Percentiles rank a stretch among this genome's conserved stretches.
Conservation (phyloP, 1,140 invertebrate genomes). For the Drosophila setifemur region DNA sequence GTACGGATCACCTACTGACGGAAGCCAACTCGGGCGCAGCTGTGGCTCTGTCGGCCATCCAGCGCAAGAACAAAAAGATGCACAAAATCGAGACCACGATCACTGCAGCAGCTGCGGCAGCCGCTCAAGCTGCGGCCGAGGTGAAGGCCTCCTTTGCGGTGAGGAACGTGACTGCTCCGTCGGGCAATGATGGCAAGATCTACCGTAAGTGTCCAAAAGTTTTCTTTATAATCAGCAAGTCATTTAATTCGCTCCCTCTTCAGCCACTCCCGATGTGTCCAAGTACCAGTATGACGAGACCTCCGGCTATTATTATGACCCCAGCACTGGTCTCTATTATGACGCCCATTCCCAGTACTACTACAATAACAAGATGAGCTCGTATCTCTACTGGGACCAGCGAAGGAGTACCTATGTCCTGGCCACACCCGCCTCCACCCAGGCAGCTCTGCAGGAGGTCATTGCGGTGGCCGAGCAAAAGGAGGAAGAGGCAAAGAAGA, state of each 20-base stretch:
- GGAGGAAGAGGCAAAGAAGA: slow-evolving; percentile 82
- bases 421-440: slow-evolving; percentile 85
- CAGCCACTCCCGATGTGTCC: slow-evolving; percentile 93
- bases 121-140: slow-evolving; percentile 66
- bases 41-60: slow-evolving; percentile 93
- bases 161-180: slow-evolving; percentile 79
- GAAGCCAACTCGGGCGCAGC: slow-evolving; percentile 93
- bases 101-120: slow-evolving; percentile 71
- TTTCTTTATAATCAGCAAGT: no score
- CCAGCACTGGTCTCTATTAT: slow-evolving; percentile 96
- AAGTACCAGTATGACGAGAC: slow-evolving; percentile 97
- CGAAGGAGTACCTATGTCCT: slow-evolving; percentile 91
- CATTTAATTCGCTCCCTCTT: slow-evolving; percentile 11
- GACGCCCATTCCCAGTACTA: slow-evolving; percentile 97
- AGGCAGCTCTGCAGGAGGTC: slow-evolving; percentile 73
- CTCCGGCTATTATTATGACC: slow-evolving; percentile 98
- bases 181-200: slow-evolving; percentile 86
- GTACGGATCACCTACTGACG: slow-evolving; percentile 82
- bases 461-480: slow-evolving; percentile 54
- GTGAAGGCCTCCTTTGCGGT: slow-evolving; percentile 62
- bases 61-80: slow-evolving; percentile 82
- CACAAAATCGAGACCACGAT: slow-evolving; percentile 67
- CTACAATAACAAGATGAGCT: slow-evolving; percentile 93
- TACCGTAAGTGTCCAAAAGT: slow-evolving; percentile 85
- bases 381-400: slow-evolving; percentile 98